Evolutionary conservation across 2,797 vertebrate genomes (phyloP).

Genomic region (Emydoidea blandingii): DNA sequence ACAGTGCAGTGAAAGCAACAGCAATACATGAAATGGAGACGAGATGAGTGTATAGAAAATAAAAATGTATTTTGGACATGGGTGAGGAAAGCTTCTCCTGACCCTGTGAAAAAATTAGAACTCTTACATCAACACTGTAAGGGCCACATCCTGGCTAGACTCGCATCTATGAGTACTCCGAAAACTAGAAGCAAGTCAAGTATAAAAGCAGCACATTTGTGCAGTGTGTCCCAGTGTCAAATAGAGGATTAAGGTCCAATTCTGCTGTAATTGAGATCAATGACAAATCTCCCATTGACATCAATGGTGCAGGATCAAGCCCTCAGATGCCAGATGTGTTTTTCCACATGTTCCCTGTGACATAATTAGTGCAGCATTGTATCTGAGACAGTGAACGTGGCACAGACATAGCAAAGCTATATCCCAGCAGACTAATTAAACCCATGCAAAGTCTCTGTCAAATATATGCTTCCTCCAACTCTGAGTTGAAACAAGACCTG

Average conservation of each 20-base stretch:
- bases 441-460: background rate
- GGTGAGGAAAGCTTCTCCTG: background rate
- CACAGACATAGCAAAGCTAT: background rate
- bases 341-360: background rate
- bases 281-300: background rate
- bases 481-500: background rate
- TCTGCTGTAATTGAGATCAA: background rate
- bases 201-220: background rate
- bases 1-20: background rate
- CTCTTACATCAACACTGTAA: background rate
- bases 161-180: too few species aligned
- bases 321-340: background rate
- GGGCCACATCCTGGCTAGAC: background rate
- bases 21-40: background rate
- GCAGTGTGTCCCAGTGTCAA: background rate
- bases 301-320: background rate
- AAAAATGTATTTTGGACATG: background rate
- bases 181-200: background rate
- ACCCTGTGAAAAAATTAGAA: slow-evolving; percentile 1
- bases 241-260: background rate
- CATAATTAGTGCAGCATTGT: background rate
- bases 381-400: background rate
- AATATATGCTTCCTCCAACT: background rate
- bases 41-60: background rate
- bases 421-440: background rate